These are phyloP conservation scores for Rhagophthalmus giganteus DNA, from an alignment of 2,888 invertebrate species.

Conservation along the genomic window DNA sequence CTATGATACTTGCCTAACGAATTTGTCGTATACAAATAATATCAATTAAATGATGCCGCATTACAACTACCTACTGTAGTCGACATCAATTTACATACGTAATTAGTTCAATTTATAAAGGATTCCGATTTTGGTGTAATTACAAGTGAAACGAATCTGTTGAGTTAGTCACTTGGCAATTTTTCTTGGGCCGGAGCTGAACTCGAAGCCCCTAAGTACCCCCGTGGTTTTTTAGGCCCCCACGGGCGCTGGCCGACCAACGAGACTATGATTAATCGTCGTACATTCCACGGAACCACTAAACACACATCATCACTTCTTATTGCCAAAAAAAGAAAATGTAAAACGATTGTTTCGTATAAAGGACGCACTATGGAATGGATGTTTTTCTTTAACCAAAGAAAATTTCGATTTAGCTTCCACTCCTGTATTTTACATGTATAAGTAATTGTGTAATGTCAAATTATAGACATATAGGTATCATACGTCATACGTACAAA, in stretches of 20 bases:
- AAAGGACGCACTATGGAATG: no score
- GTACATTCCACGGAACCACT: conserved; percentile 45
- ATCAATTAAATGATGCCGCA: conserved; percentile 16
- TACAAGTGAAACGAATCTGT: conserved; percentile 29
- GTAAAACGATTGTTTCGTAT: no score
- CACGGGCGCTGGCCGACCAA: conserved; percentile 43
- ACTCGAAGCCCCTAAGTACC: conserved; percentile 31
- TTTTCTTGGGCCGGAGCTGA: conserved; percentile 34
- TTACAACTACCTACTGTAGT: conserved; percentile 26
- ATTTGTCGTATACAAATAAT: conserved; percentile 16
- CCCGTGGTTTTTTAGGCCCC: conserved; percentile 37
- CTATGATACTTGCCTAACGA: neutral
- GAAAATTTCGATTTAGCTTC: no score
- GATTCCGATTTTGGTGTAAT: conserved; percentile 27
- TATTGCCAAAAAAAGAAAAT: conserved; percentile 22
- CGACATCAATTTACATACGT: conserved; percentile 24
- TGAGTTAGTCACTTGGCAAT: conserved; percentile 38
- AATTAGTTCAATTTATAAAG: conserved; percentile 23
- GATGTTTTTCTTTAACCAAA: no score
- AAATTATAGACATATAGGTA: no score
- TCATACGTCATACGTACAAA: no score
- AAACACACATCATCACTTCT: conserved; percentile 45
- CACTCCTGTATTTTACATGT: no score
- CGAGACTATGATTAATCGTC: conserved; percentile 50
- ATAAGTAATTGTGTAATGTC: no score